Base-by-base conservation (phyloP, 2,113 vertebrate species). In the Pelvicachromis taeniatus region DNA sequence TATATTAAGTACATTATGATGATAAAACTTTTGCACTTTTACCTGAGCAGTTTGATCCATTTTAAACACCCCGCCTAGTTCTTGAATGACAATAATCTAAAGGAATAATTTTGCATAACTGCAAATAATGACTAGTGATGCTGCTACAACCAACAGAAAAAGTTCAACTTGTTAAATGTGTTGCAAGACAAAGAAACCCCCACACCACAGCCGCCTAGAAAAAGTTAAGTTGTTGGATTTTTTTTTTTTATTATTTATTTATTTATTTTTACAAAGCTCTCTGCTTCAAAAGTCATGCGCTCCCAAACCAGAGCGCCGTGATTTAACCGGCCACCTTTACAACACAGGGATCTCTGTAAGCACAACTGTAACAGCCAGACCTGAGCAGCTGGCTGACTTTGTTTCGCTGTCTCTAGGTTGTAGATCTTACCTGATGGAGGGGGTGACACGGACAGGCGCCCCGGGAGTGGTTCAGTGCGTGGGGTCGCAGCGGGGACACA, bases 401-500 rank as follows among this genome's bases (percentile, higher is more conserved):
- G 17, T 48, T 70, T 70, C 10, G 13, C 2, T 33, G 83, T 50
- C 54, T 29, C 17, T 9, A 21, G 40, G 55, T 35, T 3, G 3
- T 33, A n/a, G 45, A 31, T 13, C 78, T 89, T 94, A 97, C 96
- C 96, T 95, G 95, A 42, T 14, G 95, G 92, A 83, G 94, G 95
- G 65, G 96, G 95, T 12, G 96, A 96, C 88, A 93, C 86, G 73
- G 92, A 95, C 85, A 94, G 88, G 87, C 95, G 92, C 90, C 94
- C 95, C 88, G 95, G 95, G 93, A 96, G 94, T 59, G 96, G 95
- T 82, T 96, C 95, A 29, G 95, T 81, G 91, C 95, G 94, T 40
- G 94, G 95, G 94, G 95, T 95, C 95, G 96, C 95, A 58, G 94
- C 93, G 92, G 95, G 94, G 92, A 96, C 95, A 82, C 96, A 95